A percentile compares a stretch with the other conserved stretches of the same genome.
Conservation (phyloP, 2,113 vertebrate genomes). For the Heptranchias perlo region DNA sequence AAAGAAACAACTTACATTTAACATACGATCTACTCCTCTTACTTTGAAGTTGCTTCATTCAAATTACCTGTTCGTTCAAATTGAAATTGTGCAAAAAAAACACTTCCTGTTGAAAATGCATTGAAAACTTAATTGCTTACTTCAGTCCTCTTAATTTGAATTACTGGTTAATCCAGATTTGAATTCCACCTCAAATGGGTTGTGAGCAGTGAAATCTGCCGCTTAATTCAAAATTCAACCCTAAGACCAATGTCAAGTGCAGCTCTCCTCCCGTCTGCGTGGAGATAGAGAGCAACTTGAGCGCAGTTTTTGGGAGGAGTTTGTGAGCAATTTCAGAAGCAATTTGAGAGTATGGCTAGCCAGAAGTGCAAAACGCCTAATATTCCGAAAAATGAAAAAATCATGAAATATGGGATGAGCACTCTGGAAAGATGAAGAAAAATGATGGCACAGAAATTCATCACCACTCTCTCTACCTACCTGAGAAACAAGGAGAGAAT, state of each 20-base stretch:
- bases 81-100: background rate
- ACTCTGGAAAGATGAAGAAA: background rate
- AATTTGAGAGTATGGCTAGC: background rate
- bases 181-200: background rate
- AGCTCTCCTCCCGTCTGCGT: background rate
- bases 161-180: no score
- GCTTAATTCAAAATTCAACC: no score
- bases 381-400: background rate
- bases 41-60: background rate
- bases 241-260: background rate
- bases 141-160: background rate
- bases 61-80: background rate
- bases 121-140: background rate
- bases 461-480: background rate
- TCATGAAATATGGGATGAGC: background rate
- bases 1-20: background rate
- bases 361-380: background rate
- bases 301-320: background rate
- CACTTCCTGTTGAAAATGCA: background rate
- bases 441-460: background rate
- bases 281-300: background rate
- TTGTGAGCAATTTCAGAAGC: background rate
- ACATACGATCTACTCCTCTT: background rate
- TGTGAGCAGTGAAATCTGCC: background rate
- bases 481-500: background rate